Percentiles rank a stretch among this genome's conserved stretches.
These are phyloP conservation scores for Cheilosia impressa DNA, from an alignment of 2,888 invertebrate species.

Conservation along the genomic window DNA sequence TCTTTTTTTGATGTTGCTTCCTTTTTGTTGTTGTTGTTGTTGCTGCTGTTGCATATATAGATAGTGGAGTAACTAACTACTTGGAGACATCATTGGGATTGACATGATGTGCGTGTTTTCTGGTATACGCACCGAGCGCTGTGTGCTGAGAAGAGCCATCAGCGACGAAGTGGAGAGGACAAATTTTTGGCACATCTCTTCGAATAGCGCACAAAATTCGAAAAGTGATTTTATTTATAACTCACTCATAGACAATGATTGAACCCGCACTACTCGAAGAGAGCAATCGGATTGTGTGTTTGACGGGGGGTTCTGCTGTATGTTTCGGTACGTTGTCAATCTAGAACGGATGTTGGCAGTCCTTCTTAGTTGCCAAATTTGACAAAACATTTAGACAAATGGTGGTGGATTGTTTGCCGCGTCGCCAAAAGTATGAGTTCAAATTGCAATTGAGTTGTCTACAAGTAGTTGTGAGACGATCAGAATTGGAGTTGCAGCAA, in stretches of 20 bases:
- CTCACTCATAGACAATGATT: constrained; percentile 33
- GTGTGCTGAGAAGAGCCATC: too few relatives aligned
- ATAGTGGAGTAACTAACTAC: constrained; percentile 10
- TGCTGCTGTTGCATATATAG: not conserved
- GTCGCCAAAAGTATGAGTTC: too few relatives aligned
- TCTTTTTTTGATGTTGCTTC: not conserved
- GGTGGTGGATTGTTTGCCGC: too few relatives aligned
- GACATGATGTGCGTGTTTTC: constrained; percentile 22
- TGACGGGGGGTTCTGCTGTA: not conserved
- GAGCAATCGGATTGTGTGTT: not conserved
- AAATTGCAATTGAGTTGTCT: too few relatives aligned
- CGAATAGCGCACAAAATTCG: not conserved
- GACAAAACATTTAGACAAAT: not conserved
- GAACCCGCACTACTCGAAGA: constrained; percentile 12
- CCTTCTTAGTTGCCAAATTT: not conserved
- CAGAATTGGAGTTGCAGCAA: too few relatives aligned
- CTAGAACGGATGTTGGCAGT: constrained; percentile 29
- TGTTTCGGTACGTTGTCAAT: not conserved
- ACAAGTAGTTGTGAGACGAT: too few relatives aligned
- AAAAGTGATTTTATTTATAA: constrained; percentile 38
- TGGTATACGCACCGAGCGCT: not conserved
- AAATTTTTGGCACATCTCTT: constrained; percentile 17
- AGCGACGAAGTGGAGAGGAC: not conserved
- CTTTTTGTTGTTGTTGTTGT: not conserved
- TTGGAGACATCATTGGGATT: constrained; percentile 22